Conservation (phyloP, 2,888 invertebrate species). For the Drosophila nigricruria region DNA sequence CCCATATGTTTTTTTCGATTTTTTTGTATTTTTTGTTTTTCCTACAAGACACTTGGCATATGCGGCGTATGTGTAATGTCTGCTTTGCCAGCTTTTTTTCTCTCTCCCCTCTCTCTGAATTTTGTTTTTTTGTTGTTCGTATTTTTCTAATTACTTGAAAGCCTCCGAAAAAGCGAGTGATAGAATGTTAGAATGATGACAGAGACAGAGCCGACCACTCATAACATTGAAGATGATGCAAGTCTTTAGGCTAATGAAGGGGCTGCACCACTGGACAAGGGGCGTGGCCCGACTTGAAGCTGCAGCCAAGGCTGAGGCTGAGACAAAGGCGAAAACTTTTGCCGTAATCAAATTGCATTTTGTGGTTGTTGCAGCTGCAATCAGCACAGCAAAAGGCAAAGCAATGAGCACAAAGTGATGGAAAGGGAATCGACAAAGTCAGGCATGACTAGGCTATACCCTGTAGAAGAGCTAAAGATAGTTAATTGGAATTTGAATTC, state of each 20-base stretch:
- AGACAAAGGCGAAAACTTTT: conserved; percentile 67
- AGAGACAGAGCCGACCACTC: conserved; percentile 34
- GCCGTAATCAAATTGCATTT: conserved; percentile 79
- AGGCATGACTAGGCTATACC: conserved; percentile 5
- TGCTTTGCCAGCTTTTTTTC: conserved; percentile 14
- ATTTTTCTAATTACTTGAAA: conserved; percentile 81
- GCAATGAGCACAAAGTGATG: not conserved
- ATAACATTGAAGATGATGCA: conserved; percentile 68
- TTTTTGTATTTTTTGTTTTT: not conserved
- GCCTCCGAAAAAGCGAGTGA: conserved; percentile 36
- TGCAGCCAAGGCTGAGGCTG: conserved; percentile 42
- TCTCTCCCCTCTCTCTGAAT: not conserved
- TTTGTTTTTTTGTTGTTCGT: conserved; percentile 27
- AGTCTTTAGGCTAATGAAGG: conserved; percentile 76
- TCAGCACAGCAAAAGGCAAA: conserved; percentile 49
- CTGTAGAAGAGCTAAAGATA: not conserved
- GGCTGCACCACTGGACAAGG: not conserved
- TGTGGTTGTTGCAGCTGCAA: conserved; percentile 62
- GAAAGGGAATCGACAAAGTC: not conserved
- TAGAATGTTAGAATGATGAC: conserved; percentile 32
- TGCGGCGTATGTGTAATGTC: conserved; percentile 71
- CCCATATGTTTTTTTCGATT: not conserved
- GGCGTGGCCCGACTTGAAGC: not conserved
- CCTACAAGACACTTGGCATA: conserved; percentile 61
- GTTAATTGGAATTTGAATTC: not conserved